These are phyloP conservation scores for Crenuchus spilurus DNA, from an alignment of 2,797 vertebrate genomes.

Conservation along the genomic window DNA sequence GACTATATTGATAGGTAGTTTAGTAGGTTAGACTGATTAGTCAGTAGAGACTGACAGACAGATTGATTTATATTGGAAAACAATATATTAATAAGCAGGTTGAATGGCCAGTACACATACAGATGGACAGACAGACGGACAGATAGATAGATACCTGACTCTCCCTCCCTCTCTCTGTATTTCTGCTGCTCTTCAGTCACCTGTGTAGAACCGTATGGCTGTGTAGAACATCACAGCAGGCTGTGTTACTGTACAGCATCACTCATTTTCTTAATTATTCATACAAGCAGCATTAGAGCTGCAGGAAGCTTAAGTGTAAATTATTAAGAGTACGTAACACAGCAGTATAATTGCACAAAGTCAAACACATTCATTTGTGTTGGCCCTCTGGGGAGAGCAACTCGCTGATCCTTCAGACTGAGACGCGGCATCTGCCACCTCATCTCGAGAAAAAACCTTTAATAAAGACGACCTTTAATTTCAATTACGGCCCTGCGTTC, in stretches of 20 bases:
- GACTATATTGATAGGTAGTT: too few species aligned
- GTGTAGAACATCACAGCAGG: not conserved
- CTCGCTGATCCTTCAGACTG: constrained; percentile 23
- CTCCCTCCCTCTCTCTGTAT: not conserved
- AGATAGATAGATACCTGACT: too few species aligned
- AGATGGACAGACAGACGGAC: not conserved
- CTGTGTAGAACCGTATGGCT: not conserved
- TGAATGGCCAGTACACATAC: too few species aligned
- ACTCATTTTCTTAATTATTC: not conserved
- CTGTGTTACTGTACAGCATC: not conserved
- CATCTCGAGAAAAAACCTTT: constrained; percentile 64
- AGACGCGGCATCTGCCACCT: constrained; percentile 60
- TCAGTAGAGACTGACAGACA: too few species aligned
- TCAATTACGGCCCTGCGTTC: constrained; percentile 57
- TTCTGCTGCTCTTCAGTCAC: not conserved
- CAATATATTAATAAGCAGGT: too few species aligned
- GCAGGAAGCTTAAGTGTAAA: constrained; percentile 71
- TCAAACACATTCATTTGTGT: constrained; percentile 58
- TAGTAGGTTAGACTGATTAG: too few species aligned
- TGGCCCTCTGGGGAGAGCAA: constrained; percentile 44
- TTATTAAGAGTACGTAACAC: constrained; percentile 71
- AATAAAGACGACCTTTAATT: constrained; percentile 70
- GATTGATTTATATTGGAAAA: too few species aligned
- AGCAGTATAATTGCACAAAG: constrained; percentile 68
- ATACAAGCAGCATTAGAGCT: constrained; percentile 58